Evolutionary conservation across 2,797 vertebrate species (phyloP).

Genomic region (Sciurus carolinensis): DNA sequence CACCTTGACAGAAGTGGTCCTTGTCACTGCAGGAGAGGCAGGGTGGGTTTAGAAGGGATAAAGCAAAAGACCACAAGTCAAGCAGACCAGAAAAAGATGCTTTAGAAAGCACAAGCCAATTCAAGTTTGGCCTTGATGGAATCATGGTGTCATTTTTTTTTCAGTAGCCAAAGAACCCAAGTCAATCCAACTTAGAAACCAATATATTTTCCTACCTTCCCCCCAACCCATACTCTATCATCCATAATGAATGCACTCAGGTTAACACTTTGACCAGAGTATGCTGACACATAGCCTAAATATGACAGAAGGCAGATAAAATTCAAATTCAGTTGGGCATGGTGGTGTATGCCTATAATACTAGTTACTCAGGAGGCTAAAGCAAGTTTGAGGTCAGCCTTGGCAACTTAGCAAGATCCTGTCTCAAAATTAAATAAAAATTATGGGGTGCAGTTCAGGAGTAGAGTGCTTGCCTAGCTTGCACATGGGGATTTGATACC

Average conservation of each 20-base stretch:
- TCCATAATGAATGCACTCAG: not conserved
- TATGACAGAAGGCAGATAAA: not conserved
- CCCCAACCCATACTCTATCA: not conserved
- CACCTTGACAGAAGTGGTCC: no score
- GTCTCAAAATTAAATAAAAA: not conserved
- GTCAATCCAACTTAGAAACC: not conserved
- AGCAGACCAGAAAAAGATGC: no score
- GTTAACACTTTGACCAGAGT: not conserved
- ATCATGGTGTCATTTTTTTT: no score
- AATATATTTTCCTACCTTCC: not conserved
- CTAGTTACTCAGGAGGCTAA: not conserved
- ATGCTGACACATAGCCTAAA: not conserved
- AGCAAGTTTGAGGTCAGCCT: not conserved
- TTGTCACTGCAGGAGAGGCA: no score
- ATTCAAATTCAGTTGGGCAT: not conserved
- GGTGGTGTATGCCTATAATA: not conserved
- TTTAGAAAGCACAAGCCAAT: no score
- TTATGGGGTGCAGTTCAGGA: not conserved
- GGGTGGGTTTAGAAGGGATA: no score
- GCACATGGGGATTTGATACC: not conserved
- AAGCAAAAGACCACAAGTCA: no score
- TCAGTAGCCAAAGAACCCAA: slow-evolving; percentile 1
- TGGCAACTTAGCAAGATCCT: not conserved
- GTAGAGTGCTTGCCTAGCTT: not conserved
- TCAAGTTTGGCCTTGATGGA: no score